Percentiles rank a stretch among this genome's conserved stretches.
Conservation (phyloP, 2,113 vertebrate genomes). For the Pomatorhinus ruficollis region DNA sequence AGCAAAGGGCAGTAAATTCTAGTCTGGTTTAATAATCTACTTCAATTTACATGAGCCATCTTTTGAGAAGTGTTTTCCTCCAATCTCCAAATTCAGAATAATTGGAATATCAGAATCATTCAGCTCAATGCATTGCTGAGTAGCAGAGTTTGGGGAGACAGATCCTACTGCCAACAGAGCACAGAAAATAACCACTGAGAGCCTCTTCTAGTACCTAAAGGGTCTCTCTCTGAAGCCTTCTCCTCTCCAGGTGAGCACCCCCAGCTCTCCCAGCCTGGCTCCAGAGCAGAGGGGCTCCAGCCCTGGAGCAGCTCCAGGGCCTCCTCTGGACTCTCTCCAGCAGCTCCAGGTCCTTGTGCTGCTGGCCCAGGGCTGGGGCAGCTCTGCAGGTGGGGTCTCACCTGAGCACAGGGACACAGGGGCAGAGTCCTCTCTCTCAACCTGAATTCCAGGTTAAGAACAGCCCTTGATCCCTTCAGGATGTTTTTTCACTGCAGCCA, state of each 20-base stretch:
- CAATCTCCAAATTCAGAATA: not conserved
- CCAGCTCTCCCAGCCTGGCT: not conserved
- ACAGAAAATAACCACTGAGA: not conserved
- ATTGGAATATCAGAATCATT: not conserved
- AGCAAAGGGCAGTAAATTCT: not conserved
- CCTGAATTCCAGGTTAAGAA: not conserved
- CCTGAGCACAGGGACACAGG: not conserved
- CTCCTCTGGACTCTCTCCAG: not conserved
- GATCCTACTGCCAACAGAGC: not conserved
- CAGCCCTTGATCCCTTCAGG: not conserved
- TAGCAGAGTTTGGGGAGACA: not conserved
- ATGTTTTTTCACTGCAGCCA: not conserved
- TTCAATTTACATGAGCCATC: not conserved
- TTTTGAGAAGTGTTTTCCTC: not conserved
- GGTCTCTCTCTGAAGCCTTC: not conserved
- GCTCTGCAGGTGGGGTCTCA: not conserved
- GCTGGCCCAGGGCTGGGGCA: not conserved
- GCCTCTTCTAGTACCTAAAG: not conserved
- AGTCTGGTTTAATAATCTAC: not conserved
- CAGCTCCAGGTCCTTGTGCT: not conserved
- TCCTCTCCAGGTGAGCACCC: not conserved
- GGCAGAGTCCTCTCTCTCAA: not conserved
- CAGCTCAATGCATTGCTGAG: not conserved
- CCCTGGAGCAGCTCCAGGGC: fast-evolving
- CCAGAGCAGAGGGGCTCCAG: not conserved